These are phyloP conservation scores for Polietes domitor DNA, from an alignment of 2,888 invertebrate species.

Conservation along the genomic window DNA sequence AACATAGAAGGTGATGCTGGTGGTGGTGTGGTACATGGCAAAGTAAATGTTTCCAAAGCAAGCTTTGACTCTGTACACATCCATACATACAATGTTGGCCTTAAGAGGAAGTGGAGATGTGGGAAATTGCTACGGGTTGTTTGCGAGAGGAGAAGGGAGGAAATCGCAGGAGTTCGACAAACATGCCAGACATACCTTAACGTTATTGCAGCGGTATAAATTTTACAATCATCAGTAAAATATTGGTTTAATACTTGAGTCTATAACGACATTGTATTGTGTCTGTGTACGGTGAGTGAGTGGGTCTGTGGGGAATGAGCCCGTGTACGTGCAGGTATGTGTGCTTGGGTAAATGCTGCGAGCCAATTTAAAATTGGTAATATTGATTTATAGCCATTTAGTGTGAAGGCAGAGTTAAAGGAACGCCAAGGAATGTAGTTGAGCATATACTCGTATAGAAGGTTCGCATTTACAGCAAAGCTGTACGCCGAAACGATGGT, in stretches of 20 bases:
- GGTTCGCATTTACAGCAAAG: not conserved
- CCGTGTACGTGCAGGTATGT: conserved; percentile 46
- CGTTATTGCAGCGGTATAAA: conserved; percentile 37
- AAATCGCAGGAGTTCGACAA: conserved; percentile 48
- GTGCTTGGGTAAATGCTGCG: conserved; percentile 51
- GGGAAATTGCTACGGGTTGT: not conserved
- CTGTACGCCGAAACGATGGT: not conserved
- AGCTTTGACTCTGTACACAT: not conserved
- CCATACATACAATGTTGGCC: conserved; percentile 30
- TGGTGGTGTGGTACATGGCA: not conserved
- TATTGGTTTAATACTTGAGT: conserved; percentile 60
- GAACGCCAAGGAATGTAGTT: not conserved
- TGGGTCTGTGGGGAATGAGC: conserved; percentile 49
- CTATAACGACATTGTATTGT: conserved; percentile 25
- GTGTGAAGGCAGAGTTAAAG: conserved; percentile 14
- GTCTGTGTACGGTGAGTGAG: not conserved
- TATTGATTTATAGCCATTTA: conserved; percentile 75
- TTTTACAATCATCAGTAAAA: conserved; percentile 65
- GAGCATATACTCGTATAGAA: not conserved
- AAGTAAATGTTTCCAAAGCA: conserved; percentile 16
- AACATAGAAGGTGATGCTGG: not conserved
- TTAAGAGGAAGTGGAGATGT: not conserved
- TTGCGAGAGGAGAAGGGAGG: conserved; percentile 3
- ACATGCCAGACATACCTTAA: conserved; percentile 54
- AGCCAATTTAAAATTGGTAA: conserved; percentile 79